Evolutionary conservation across 2,797 vertebrate species (phyloP).

Genomic region (Pristis pectinata): DNA sequence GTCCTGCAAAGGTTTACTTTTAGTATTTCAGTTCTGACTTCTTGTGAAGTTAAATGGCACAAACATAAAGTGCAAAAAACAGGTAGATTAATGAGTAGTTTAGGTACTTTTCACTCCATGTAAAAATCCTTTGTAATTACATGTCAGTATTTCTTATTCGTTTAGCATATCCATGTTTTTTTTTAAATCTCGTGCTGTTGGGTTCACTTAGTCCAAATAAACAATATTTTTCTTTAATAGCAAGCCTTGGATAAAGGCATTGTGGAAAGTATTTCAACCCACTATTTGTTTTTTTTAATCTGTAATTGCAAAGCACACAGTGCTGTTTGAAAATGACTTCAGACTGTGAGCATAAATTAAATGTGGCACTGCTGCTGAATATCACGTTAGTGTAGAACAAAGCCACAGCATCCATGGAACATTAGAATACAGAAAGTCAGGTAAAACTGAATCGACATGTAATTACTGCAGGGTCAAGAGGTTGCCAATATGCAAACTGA

Average conservation of each 20-base stretch:
- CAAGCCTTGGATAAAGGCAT: background rate
- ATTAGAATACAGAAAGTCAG: slow-evolving; percentile 29
- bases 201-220: slow-evolving; percentile 22
- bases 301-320: slow-evolving; percentile 33
- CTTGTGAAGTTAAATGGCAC: background rate
- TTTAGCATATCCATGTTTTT: background rate
- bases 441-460: slow-evolving; percentile 33
- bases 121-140: background rate
- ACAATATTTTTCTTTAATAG: background rate
- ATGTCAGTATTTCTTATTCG: slow-evolving; percentile 6
- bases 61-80: slow-evolving; percentile 4
- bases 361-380: slow-evolving; percentile 24
- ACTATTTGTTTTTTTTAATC: background rate
- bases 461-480: slow-evolving; percentile 32
- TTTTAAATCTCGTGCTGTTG: background rate
- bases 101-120: background rate
- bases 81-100: background rate
- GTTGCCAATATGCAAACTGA: slow-evolving; percentile 36
- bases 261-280: background rate
- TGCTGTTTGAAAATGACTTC: slow-evolving; percentile 25
- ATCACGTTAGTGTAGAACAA: slow-evolving; percentile 9
- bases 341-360: slow-evolving; percentile 22
- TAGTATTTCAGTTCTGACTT: background rate
- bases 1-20: background rate
- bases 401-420: background rate